These are phyloP conservation scores for Alethe castanea DNA, from an alignment of 2,113 vertebrate genomes.

Conservation along the genomic window DNA sequence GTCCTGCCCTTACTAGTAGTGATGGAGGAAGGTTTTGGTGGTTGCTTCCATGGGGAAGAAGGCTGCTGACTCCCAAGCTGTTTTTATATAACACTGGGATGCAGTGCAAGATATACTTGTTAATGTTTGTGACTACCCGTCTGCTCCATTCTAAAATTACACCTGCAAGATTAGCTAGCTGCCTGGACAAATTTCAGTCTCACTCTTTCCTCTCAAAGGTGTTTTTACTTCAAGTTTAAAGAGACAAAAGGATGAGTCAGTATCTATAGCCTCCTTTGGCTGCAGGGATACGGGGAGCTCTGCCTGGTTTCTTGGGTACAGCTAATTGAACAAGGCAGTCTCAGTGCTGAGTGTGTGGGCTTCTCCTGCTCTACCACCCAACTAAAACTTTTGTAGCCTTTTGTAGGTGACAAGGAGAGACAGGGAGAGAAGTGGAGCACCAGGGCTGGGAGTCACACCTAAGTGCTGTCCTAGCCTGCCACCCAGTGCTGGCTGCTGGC, in stretches of 20 bases:
- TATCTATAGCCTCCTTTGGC: not conserved
- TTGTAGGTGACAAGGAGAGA: slow-evolving; percentile 1
- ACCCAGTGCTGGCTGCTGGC: slow-evolving; percentile 67
- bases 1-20: not conserved
- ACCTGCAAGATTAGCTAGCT: not conserved
- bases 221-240: slow-evolving; percentile 23
- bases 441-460: not conserved
- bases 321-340: not conserved
- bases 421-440: not conserved
- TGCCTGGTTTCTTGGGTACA: slow-evolving; percentile 15
- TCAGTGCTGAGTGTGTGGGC: not conserved
- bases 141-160: not conserved
- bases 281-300: not conserved
- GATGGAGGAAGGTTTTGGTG: not conserved
- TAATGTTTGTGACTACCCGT: not conserved
- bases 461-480: slow-evolving; percentile 70
- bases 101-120: not conserved
- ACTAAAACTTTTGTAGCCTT: slow-evolving; percentile 53
- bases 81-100: not conserved
- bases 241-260: not conserved
- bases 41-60: not conserved
- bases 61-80: not conserved
- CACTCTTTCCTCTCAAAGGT: not conserved
- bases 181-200: not conserved
- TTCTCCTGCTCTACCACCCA: not conserved